phyloP scores from a whole-genome alignment of 2,113 vertebrate species.

The Quiscalus mexicanus region DNA sequence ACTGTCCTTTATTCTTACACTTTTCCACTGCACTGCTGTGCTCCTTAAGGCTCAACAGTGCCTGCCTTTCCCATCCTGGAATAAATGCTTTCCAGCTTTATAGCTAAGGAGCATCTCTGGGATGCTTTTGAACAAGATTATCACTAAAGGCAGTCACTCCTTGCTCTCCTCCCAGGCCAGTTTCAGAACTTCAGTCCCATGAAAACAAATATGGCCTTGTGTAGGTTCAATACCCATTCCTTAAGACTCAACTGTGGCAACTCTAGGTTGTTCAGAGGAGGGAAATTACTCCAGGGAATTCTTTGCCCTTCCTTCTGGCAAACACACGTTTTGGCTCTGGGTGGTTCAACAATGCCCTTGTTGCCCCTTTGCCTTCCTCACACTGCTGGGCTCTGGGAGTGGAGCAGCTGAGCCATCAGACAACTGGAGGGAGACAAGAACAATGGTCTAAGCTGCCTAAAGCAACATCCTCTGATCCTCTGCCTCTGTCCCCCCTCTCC shows the following conservation, averaged over 20 bases:
- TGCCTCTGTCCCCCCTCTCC: not conserved
- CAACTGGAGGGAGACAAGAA: not conserved
- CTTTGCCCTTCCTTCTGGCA: not conserved
- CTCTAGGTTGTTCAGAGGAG: not conserved
- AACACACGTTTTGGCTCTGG: not conserved
- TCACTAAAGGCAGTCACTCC: not conserved
- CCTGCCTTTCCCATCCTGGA: not conserved
- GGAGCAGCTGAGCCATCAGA: not conserved
- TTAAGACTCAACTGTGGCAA: not conserved
- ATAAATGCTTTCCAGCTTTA: not conserved
- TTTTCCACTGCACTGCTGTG: not conserved
- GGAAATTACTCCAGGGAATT: not conserved
- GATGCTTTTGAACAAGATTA: not conserved
- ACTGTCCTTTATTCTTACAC: not conserved
- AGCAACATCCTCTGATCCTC: not conserved
- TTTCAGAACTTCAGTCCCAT: not conserved
- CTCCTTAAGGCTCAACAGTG: not conserved
- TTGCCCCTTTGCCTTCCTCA: not conserved
- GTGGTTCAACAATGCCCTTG: fast-evolving
- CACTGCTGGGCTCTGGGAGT: not conserved
- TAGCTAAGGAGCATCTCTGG: not conserved
- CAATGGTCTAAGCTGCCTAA: not conserved
- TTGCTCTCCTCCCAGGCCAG: not conserved
- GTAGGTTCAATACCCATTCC: not conserved
- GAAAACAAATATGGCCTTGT: not conserved